phyloP scores from a whole-genome alignment of 2,888 invertebrate species.

The Cryptosula pallasiana region DNA sequence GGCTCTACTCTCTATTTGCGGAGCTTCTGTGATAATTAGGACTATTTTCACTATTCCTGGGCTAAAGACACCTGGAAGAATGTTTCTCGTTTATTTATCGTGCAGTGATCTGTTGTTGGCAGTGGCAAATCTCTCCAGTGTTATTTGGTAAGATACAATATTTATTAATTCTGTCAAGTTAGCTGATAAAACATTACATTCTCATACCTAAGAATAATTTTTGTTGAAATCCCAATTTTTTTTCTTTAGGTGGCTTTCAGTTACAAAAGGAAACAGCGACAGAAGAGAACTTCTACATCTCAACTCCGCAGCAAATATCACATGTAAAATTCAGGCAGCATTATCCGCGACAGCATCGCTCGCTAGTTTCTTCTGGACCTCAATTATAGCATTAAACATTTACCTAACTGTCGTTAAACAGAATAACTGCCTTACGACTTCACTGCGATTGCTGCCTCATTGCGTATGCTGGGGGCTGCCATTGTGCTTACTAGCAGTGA shows the following conservation, averaged over 20 bases:
- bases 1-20: not conserved
- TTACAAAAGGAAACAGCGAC: no score
- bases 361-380: conserved; percentile 31
- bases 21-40: not conserved
- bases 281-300: no score
- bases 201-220: no score
- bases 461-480: conserved; percentile 35
- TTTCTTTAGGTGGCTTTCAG: no score
- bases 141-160: not conserved
- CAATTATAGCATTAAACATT: conserved; percentile 27
- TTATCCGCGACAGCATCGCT: conserved; percentile 24
- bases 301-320: no score
- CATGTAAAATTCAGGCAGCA: not conserved
- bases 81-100: not conserved
- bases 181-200: no score
- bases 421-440: not conserved
- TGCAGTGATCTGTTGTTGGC: not conserved
- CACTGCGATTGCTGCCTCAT: conserved; percentile 26
- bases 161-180: not conserved
- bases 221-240: no score
- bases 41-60: not conserved
- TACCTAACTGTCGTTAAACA: conserved; percentile 8
- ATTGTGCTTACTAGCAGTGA: conserved; percentile 33
- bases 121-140: not conserved
- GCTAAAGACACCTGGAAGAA: not conserved